Conservation (phyloP, 2,888 invertebrate genomes). For the Agrypnus murinus region DNA sequence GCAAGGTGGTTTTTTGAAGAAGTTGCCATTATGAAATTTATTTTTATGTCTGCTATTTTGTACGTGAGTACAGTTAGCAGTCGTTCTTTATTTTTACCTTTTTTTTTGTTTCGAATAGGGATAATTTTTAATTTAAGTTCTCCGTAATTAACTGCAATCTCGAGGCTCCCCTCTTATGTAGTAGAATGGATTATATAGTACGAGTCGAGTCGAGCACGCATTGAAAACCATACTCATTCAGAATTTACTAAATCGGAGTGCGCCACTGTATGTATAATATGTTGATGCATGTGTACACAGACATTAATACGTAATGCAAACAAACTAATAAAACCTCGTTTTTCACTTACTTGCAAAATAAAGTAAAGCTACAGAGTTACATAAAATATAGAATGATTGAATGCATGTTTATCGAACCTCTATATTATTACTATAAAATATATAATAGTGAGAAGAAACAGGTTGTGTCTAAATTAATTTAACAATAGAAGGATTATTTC, state of each 20-base stretch:
- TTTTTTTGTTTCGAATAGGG: too few species aligned
- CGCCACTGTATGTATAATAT: slow-evolving; percentile 3
- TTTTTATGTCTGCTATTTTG: too few species aligned
- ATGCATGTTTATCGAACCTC: too few species aligned
- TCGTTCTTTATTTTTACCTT: too few species aligned
- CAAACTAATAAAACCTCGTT: slow-evolving; percentile 37
- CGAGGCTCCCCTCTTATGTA: slow-evolving; percentile 22
- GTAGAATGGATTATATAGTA: too few species aligned
- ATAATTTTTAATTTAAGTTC: slow-evolving; percentile 30
- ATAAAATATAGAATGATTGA: slow-evolving; percentile 22
- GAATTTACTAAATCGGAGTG: slow-evolving; percentile 46
- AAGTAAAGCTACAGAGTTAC: slow-evolving; percentile 1
- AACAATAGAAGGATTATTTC: too few species aligned
- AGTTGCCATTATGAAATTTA: too few species aligned
- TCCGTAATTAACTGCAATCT: slow-evolving; percentile 43
- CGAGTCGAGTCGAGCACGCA: slow-evolving; percentile 39
- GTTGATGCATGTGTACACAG: slow-evolving; percentile 36
- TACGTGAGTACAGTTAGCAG: too few species aligned
- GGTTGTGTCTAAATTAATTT: too few species aligned
- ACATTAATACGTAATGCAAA: slow-evolving; percentile 31
- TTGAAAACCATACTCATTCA: slow-evolving; percentile 35
- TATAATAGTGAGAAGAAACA: too few species aligned
- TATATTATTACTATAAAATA: too few species aligned
- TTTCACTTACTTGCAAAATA: slow-evolving; percentile 28
- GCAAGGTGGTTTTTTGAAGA: too few species aligned